phyloP scores from a whole-genome alignment of 2,113 vertebrate genomes.

The Hippocampus abdominalis region DNA sequence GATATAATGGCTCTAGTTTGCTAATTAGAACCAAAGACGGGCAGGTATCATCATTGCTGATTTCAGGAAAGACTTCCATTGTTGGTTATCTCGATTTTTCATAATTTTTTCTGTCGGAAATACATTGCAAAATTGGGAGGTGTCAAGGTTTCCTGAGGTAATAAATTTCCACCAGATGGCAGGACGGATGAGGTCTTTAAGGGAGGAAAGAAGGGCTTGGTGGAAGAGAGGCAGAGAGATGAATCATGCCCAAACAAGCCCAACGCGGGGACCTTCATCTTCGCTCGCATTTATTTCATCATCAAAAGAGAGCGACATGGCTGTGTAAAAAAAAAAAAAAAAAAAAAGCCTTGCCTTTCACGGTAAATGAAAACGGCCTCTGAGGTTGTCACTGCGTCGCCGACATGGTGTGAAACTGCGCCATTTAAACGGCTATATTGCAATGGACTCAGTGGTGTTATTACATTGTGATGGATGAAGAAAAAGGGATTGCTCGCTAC shows the following conservation, averaged over 20 bases:
- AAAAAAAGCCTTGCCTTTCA: background rate
- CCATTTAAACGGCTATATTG: background rate
- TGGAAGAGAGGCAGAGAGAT: conserved; percentile 33
- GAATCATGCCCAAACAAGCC: conserved; percentile 43
- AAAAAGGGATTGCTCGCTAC: background rate
- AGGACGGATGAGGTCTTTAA: conserved; percentile 30
- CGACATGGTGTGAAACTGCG: background rate
- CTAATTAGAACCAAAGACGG: conserved; percentile 45
- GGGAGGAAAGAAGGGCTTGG: conserved; percentile 35
- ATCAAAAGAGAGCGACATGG: background rate
- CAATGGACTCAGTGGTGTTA: background rate
- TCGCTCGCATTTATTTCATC: background rate
- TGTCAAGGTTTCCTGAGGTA: conserved; percentile 9
- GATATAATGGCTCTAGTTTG: conserved; percentile 43
- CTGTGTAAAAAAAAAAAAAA: too few relatives aligned
- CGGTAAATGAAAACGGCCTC: background rate
- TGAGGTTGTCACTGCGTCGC: background rate
- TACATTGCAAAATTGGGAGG: background rate
- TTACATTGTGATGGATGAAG: background rate
- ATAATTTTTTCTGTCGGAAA: background rate
- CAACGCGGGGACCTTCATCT: conserved; percentile 20
- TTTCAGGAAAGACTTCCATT: conserved; percentile 22
- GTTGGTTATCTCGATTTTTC: too few relatives aligned
- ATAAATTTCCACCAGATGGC: conserved; percentile 33
- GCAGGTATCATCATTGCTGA: conserved; percentile 37